phyloP scores from a whole-genome alignment of 2,113 vertebrate genomes.

The Leptobrachium ailaonicum region DNA sequence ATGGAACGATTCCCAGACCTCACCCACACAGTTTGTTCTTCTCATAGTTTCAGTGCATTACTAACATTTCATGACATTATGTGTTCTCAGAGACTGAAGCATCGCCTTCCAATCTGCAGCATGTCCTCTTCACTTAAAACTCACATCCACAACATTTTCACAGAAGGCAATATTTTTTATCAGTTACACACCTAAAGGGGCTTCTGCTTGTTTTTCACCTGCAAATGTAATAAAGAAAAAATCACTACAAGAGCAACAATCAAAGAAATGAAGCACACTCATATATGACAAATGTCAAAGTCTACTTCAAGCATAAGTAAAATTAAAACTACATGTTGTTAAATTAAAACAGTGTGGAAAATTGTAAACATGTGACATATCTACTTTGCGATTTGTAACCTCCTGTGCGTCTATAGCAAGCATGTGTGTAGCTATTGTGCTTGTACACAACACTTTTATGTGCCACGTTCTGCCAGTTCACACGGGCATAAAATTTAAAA shows the following conservation, averaged over 20 bases:
- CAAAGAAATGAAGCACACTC: not conserved
- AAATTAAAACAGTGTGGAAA: too few species aligned
- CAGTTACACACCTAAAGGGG: not conserved
- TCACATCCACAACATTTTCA: not conserved
- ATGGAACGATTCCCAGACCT: slow-evolving; percentile 28
- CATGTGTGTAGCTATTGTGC: too few species aligned
- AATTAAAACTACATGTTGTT: too few species aligned
- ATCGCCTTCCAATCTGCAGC: not conserved
- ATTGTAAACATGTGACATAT: too few species aligned
- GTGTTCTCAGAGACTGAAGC: not conserved
- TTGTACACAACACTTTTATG: too few species aligned
- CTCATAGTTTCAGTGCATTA: slow-evolving; percentile 18
- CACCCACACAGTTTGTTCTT: slow-evolving; percentile 33
- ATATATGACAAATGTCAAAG: not conserved
- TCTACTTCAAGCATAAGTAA: not conserved
- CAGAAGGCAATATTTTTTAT: not conserved
- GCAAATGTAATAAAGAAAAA: not conserved
- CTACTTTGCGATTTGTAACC: too few species aligned
- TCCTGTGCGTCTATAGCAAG: too few species aligned
- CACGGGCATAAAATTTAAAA: too few species aligned
- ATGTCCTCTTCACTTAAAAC: not conserved
- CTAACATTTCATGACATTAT: slow-evolving; percentile 5
- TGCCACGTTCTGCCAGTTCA: too few species aligned
- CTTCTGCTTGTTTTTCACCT: not conserved
- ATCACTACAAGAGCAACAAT: not conserved